phyloP scores from a whole-genome alignment of 2,797 vertebrate genomes.

The Micrastur ruficollis region DNA sequence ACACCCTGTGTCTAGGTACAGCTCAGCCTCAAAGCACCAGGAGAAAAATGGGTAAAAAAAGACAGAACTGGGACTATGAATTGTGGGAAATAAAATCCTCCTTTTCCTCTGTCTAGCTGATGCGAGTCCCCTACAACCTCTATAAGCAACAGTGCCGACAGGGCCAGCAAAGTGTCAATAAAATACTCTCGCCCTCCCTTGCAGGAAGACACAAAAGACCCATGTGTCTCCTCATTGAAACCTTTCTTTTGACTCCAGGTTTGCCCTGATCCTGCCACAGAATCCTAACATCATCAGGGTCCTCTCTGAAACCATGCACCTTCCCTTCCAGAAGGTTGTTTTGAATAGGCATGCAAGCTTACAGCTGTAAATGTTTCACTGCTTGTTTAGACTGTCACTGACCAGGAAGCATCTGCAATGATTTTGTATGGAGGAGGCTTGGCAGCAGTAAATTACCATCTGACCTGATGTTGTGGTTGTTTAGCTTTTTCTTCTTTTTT shows the following conservation, averaged over 20 bases:
- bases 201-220: not conserved
- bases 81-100: not conserved
- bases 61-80: not conserved
- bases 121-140: not conserved
- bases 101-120: not conserved
- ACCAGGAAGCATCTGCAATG: slow-evolving; percentile 42
- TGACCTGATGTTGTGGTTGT: slow-evolving; percentile 24
- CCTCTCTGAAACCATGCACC: not conserved
- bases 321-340: not conserved
- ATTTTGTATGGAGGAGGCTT: slow-evolving; percentile 42
- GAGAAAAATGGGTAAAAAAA: not conserved
- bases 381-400: slow-evolving; percentile 40
- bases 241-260: not conserved
- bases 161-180: not conserved
- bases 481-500: not conserved
- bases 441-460: slow-evolving; percentile 22
- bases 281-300: not conserved
- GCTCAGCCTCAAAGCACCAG: not conserved
- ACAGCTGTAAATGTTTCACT: slow-evolving; percentile 11
- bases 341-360: not conserved
- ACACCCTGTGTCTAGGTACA: not conserved
- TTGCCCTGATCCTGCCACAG: not conserved
- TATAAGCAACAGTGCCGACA: not conserved
- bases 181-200: not conserved
- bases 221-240: not conserved